Evolutionary conservation across 2,888 invertebrate species (phyloP).

Genomic region (Orthosia gracilis): DNA sequence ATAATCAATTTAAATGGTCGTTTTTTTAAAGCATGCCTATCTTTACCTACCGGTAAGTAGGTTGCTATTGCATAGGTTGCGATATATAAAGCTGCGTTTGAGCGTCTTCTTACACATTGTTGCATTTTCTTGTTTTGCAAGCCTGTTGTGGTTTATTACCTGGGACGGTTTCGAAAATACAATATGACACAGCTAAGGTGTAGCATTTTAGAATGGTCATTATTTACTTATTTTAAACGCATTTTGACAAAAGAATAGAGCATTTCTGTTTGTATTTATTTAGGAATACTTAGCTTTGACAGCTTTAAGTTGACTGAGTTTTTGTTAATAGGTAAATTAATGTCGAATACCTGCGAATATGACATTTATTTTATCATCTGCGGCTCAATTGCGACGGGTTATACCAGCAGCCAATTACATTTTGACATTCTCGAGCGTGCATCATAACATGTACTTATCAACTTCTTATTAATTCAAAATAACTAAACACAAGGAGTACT

Average conservation of each 20-base stretch:
- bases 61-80: constrained; percentile 10
- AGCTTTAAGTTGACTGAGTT: background rate
- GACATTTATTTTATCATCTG: constrained; percentile 50
- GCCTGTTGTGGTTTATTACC: constrained; percentile 39
- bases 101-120: constrained; percentile 20
- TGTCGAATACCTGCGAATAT: background rate
- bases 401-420: constrained; percentile 44
- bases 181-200: background rate
- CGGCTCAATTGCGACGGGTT: constrained; percentile 16
- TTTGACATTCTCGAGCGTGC: constrained; percentile 49
- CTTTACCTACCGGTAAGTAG: constrained; percentile 35
- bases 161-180: constrained; percentile 23
- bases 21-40: constrained; percentile 27
- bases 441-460: constrained; percentile 51
- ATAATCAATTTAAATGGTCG: constrained; percentile 22
- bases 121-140: constrained; percentile 17
- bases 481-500: constrained; percentile 62
- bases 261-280: constrained; percentile 35
- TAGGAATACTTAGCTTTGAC: constrained; percentile 24
- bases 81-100: constrained; percentile 6
- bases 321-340: constrained; percentile 8
- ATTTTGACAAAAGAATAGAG: background rate
- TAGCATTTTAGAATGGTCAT: background rate
- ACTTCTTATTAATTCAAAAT: constrained; percentile 58
- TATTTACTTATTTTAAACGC: background rate